Evolutionary conservation across 2,888 invertebrate genomes (phyloP).

Genomic region (Oxycera nigricornis): DNA sequence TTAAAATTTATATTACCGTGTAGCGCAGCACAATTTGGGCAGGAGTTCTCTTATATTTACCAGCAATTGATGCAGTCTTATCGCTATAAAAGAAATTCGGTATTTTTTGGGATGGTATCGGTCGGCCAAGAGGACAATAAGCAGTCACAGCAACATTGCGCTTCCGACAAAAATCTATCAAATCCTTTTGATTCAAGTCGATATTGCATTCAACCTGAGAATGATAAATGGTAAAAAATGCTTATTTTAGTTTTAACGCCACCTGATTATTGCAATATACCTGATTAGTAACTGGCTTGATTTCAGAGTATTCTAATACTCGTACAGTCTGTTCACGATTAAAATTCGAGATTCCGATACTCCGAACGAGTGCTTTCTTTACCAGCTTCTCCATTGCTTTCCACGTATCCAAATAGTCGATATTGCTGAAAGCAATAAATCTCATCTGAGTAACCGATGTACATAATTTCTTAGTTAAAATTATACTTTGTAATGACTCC

Average conservation of each 20-base stretch:
- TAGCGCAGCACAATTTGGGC: slow-evolving; percentile 75
- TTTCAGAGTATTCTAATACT: slow-evolving; percentile 65
- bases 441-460: neutral
- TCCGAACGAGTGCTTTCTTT: slow-evolving; percentile 68
- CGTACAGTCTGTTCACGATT: slow-evolving; percentile 73
- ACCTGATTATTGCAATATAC: slow-evolving; percentile 54
- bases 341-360: slow-evolving; percentile 80
- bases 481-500: neutral
- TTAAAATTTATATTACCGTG: slow-evolving; percentile 62
- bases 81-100: slow-evolving; percentile 65
- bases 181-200: slow-evolving; percentile 70
- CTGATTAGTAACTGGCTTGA: slow-evolving; percentile 70
- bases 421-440: slow-evolving; percentile 58
- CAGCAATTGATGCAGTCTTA: slow-evolving; percentile 67
- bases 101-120: slow-evolving; percentile 74
- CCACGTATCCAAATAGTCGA: slow-evolving; percentile 74
- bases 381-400: slow-evolving; percentile 73
- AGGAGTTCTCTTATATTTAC: slow-evolving; percentile 70
- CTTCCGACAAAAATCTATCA: slow-evolving; percentile 72
- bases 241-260: no score
- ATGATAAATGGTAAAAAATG: neutral
- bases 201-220: slow-evolving; percentile 63
- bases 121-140: slow-evolving; percentile 81
- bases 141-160: slow-evolving; percentile 73
- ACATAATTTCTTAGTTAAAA: no score